phyloP scores from a whole-genome alignment of 2,888 invertebrate genomes.

The Leptogaster cylindrica region DNA sequence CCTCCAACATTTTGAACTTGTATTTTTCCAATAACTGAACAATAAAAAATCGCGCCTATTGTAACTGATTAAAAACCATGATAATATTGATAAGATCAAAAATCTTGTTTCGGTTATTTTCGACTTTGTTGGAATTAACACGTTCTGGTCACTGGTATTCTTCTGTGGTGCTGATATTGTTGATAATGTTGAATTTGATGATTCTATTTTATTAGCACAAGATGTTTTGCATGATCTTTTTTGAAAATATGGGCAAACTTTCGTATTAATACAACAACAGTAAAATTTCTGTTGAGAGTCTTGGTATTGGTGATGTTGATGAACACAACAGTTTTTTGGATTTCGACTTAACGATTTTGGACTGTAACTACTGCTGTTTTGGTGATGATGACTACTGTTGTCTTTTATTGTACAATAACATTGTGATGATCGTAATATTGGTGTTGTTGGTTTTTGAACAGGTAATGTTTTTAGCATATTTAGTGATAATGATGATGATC shows the following conservation, averaged over 20 bases:
- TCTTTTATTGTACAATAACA: background rate
- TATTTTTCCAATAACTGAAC: too few relatives aligned
- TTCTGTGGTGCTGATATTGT: background rate
- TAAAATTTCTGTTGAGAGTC: constrained; percentile 6
- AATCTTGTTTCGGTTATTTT: background rate
- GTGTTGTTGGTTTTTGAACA: background rate
- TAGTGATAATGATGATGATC: constrained; percentile 6
- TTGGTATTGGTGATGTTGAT: constrained; percentile 14
- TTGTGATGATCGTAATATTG: background rate
- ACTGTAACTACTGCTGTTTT: background rate
- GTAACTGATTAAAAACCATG: too few relatives aligned
- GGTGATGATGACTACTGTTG: background rate
- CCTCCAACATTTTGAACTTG: constrained; percentile 29
- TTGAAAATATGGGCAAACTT: too few relatives aligned
- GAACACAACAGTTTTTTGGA: too few relatives aligned
- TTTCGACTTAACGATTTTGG: too few relatives aligned
- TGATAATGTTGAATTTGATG: background rate
- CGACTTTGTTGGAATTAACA: background rate
- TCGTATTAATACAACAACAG: too few relatives aligned
- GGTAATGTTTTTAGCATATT: too few relatives aligned
- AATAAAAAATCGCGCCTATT: background rate
- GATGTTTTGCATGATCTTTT: too few relatives aligned
- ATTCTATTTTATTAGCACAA: too few relatives aligned
- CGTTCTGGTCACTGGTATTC: background rate
- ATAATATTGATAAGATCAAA: too few relatives aligned